Evolutionary conservation across 1,140 invertebrate genomes (phyloP).

Genomic region (Chionoecetes opilio): DNA sequence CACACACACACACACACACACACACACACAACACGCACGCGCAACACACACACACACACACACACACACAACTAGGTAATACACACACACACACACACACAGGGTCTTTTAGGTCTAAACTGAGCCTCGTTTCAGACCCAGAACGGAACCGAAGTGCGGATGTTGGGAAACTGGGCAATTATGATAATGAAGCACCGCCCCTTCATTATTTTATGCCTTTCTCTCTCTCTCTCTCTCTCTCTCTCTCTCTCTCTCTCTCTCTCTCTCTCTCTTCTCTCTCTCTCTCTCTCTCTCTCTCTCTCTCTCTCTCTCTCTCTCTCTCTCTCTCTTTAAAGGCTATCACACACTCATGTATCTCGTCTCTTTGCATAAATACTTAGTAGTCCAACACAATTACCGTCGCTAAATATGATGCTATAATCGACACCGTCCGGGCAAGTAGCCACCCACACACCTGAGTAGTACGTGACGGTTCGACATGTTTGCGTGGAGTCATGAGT

Average conservation of each 20-base stretch:
- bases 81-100: constrained; percentile 50
- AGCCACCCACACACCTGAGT: neutral
- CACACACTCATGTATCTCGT: no score
- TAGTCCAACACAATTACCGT: no score
- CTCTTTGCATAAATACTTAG: no score
- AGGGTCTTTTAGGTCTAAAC: no score
- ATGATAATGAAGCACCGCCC: neutral
- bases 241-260: no score
- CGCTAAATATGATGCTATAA: neutral
- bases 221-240: no score
- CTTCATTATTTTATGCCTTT: no score
- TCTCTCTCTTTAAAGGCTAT: no score
- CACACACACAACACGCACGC: neutral
- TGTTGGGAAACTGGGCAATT: neutral
- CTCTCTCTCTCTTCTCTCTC: no score
- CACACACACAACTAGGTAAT: constrained; percentile 23
- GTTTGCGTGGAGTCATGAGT: neutral
- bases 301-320: no score
- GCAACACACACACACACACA: constrained; percentile 32
- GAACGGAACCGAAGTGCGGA: neutral
- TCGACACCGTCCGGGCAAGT: neutral
- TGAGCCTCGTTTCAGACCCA: neutral
- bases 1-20: neutral
- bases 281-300: no score
- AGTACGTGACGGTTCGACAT: no score